Evolutionary conservation across 2,888 invertebrate genomes (phyloP), one percentile per base, ranked within the genome.

Genomic region (Drepana falcataria): DNA sequence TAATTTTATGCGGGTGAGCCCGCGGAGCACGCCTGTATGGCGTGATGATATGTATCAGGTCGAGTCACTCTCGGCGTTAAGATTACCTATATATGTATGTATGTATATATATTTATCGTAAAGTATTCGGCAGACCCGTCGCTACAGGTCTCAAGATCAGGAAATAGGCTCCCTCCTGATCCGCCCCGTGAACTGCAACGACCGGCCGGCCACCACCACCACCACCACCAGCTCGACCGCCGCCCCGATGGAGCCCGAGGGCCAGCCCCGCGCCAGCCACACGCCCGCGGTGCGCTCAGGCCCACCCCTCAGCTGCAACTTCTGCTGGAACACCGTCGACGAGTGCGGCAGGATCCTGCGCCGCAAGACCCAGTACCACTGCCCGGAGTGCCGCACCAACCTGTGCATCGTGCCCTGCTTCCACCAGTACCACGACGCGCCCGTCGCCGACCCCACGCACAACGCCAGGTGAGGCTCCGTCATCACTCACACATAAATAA

Each of bases 321-420:
- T 95, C 80, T 97, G 97, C 85, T 97, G 97, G 97, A 97, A 97
- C 80, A 96, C 96, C 0, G 95, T 96, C 49, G 96, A 97, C 79
- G 94, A 93, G 49, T 95, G 95, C 83, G 96, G 96, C 47, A 91
- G 96, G 63, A 96, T 96, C 70, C 89, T 96, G 53, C 93, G 97
- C 49, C 92, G 96, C 58, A 97, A 97, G 87, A 97, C 97, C 1
- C 96, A 97, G 82, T 97, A 96, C 83, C 96, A 96, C 76, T 97
- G 97, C 85, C 96, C 96, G 0, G 96, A 97, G 81, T 97, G 97
- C 81, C 95, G 96, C 83, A 96, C 95, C 59, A 97, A 97, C 84
- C 92, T 97, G 53, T 97, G 97, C 83, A 96, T 97, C 73, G 97
- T 97, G 60, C 96, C 96, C 48, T 97, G 96, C 86, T 96, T 97